Evolutionary conservation across 2,888 invertebrate species (phyloP).

Genomic region (Pandemis heparana): DNA sequence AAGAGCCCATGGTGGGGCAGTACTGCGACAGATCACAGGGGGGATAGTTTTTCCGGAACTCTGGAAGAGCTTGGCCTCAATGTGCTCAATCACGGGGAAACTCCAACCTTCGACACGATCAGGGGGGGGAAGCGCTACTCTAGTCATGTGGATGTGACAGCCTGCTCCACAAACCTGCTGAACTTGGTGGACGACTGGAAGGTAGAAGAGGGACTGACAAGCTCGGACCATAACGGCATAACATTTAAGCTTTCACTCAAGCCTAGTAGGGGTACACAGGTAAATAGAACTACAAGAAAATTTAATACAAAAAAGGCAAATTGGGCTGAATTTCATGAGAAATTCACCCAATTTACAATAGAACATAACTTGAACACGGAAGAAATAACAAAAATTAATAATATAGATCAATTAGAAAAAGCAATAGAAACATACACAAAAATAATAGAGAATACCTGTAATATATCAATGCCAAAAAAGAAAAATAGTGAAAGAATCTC

Average conservation of each 20-base stretch:
- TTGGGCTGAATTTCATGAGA: background rate
- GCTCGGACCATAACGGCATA: background rate
- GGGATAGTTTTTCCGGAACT: conserved; percentile 30
- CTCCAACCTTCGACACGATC: conserved; percentile 22
- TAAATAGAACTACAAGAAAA: background rate
- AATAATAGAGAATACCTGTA: background rate
- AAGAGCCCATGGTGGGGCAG: conserved; percentile 30
- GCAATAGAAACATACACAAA: background rate
- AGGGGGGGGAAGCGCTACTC: background rate
- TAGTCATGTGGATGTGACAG: background rate
- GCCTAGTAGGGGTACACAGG: background rate
- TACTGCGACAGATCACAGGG: conserved; percentile 38
- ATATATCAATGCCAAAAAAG: background rate
- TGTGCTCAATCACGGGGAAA: conserved; percentile 47
- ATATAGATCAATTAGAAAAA: background rate
- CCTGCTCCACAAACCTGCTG: background rate
- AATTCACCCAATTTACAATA: background rate
- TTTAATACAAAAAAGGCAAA: conserved; percentile 17
- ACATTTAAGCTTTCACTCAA: background rate
- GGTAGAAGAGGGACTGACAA: background rate
- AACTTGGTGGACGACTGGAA: background rate
- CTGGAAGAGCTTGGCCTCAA: conserved; percentile 44
- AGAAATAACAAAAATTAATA: too few relatives aligned
- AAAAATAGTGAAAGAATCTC: background rate
- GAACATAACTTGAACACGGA: too few relatives aligned